Evolutionary conservation across 2,797 vertebrate genomes (phyloP).

Genomic region (Euthynnus affinis): DNA sequence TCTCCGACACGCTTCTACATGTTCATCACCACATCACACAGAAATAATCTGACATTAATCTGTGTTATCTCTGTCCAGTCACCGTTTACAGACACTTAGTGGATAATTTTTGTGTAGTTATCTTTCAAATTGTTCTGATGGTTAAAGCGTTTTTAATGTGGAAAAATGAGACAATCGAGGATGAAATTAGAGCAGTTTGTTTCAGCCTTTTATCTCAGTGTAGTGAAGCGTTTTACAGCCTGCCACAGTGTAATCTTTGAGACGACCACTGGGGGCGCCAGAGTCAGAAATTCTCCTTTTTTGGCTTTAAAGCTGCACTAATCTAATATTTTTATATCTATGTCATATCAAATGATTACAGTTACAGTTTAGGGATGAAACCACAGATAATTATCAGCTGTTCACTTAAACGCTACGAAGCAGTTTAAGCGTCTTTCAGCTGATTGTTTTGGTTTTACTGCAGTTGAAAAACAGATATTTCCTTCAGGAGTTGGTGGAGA

Average conservation of each 20-base stretch:
- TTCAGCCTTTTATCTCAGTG: neutral
- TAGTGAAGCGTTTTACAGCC: neutral
- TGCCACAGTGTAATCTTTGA: neutral
- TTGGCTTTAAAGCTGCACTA: neutral
- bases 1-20: neutral
- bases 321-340: neutral
- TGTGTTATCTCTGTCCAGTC: neutral
- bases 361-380: neutral
- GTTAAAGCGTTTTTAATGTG: too few relatives aligned
- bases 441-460: too few relatives aligned
- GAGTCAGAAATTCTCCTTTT: neutral
- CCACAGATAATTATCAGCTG: neutral
- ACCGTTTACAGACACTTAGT: neutral
- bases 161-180: neutral
- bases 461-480: too few relatives aligned
- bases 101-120: too few relatives aligned
- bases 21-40: neutral
- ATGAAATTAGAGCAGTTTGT: neutral
- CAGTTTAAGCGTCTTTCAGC: neutral
- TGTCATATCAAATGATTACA: neutral
- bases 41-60: neutral
- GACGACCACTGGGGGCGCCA: neutral
- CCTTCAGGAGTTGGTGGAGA: too few relatives aligned
- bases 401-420: too few relatives aligned
- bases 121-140: too few relatives aligned